Base-by-base conservation (phyloP, 2,888 invertebrate species). In the Julus scanicus region DNA sequence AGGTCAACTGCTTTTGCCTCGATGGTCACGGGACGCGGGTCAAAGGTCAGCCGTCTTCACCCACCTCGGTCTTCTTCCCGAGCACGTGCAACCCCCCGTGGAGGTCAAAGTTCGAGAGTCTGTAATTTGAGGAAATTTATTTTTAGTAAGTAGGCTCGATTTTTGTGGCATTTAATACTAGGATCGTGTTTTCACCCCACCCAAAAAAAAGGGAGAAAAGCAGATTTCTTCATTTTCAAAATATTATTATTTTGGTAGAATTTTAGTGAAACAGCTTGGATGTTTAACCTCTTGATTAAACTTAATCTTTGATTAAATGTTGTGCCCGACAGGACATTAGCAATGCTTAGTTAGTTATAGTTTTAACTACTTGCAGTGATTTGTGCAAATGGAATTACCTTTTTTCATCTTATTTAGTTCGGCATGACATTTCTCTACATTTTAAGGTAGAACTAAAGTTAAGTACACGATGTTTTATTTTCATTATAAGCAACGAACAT, bases 1-100 rank as follows among this genome's bases (percentile, higher is more conserved):
- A 80, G 80, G 80, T 80, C 80, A 37, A 37, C 80, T 29, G 80
- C 80, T 80, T 80, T 80, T 80, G 80, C 80, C 37, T 80, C 80
- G 80, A 80, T 37, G 80, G 80, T 80, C 80, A 80, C 37, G 80
- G 80, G 37, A 80, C 80, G 13, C 37, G 29, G 80, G 80, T 80
- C 80, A 29, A 80, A 37, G 80, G 80, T 80, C 80, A 29, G 1
- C 37, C 80, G 80, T 80, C 63, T 20, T 63, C 63, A 20, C 63
- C 63, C 63, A 20, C 63, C 63, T 63, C 63, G 57, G 4, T 15
- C 57, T 57, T 57, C 71, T 71, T 80, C 80, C 11, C 29, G 71
- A 20, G 71, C 71, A 71, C 71, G 71, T 71, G 71, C 71, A 71
- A 71, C 9, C 15, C 1, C 29, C 20, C 9, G 9, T 1, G 13